Conservation (phyloP, 2,888 invertebrate genomes). For the Euzophera pinguis region DNA sequence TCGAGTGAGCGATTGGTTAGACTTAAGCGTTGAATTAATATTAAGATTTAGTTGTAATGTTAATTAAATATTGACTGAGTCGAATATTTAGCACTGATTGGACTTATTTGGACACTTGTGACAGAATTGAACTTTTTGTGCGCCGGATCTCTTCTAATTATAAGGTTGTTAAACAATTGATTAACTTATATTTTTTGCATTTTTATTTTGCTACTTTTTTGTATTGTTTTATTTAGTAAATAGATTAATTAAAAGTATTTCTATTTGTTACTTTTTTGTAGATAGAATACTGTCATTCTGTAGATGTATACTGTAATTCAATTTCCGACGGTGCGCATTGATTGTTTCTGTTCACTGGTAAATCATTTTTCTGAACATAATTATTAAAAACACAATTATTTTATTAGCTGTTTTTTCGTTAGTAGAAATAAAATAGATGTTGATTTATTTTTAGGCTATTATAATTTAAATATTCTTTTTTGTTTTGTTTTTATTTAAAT, state of each 20-base stretch:
- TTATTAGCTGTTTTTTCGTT: no score
- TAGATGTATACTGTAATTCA: not conserved
- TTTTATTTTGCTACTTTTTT: not conserved
- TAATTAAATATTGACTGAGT: slow-evolving; percentile 46
- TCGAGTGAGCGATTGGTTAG: slow-evolving; percentile 60
- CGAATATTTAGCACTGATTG: slow-evolving; percentile 33
- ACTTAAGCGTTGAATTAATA: slow-evolving; percentile 64
- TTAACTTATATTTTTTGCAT: slow-evolving; percentile 15
- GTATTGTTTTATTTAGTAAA: no score
- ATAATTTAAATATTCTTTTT: not conserved
- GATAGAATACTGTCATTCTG: no score
- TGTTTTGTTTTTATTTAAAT: not conserved
- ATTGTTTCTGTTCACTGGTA: not conserved
- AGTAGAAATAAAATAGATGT: no score
- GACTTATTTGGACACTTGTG: slow-evolving; percentile 39
- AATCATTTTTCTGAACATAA: no score
- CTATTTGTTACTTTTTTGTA: no score
- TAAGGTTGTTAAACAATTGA: slow-evolving; percentile 49
- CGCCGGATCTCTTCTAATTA: slow-evolving; percentile 38
- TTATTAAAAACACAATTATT: no score
- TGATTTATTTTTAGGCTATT: no score
- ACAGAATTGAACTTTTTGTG: slow-evolving; percentile 47
- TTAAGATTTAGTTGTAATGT: slow-evolving; percentile 46
- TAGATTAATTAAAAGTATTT: no score
- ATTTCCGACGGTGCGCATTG: not conserved